These are phyloP conservation scores for Geophilus truncorum DNA, from an alignment of 2,888 invertebrate species.

Conservation along the genomic window DNA sequence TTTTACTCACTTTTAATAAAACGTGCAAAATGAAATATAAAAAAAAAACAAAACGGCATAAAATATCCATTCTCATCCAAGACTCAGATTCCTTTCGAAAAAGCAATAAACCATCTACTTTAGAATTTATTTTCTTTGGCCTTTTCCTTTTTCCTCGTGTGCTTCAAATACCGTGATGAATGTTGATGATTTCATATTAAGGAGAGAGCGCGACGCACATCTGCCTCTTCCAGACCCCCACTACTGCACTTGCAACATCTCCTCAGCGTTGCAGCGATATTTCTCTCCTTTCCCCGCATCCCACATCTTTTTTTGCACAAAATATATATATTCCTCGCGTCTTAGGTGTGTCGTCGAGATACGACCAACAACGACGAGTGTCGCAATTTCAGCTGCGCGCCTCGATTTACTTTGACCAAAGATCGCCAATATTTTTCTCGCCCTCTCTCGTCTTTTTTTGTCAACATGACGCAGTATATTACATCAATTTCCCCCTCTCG, in stretches of 20 bases:
- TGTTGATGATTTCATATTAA: slow-evolving; percentile 25
- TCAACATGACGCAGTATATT: too few species aligned
- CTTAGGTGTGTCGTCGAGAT: neutral
- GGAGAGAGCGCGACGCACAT: slow-evolving; percentile 22
- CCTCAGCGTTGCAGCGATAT: neutral
- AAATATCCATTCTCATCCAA: neutral
- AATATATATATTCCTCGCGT: neutral
- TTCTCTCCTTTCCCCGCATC: neutral
- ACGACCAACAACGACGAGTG: neutral
- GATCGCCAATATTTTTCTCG: neutral
- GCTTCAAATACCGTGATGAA: slow-evolving; percentile 21
- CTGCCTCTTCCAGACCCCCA: too few species aligned
- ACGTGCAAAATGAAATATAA: neutral
- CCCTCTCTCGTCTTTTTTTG: neutral
- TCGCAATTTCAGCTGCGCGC: neutral
- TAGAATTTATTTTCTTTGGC: neutral
- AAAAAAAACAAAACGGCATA: neutral
- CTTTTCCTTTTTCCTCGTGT: neutral
- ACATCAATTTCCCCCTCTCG: too few species aligned
- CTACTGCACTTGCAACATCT: neutral
- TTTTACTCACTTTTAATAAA: too few species aligned
- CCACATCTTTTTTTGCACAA: neutral
- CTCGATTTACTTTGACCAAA: neutral
- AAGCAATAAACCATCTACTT: neutral
- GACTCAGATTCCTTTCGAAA: neutral